Evolutionary conservation across 23 tunicate genomes (phyloP).

Genomic region (Ascidia mentula): DNA sequence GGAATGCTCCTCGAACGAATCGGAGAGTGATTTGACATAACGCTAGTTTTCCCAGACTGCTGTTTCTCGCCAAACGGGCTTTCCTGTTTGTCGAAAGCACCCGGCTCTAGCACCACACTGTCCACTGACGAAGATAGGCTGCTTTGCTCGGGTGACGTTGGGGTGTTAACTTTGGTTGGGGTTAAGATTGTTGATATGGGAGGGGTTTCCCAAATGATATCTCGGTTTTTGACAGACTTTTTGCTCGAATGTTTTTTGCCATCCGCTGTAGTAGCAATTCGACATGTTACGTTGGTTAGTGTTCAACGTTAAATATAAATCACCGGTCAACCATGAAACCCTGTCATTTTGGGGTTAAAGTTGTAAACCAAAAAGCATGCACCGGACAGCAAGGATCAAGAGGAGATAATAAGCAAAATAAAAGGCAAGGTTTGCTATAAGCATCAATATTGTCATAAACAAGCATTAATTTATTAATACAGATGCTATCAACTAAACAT

Average conservation of each 20-base stretch:
- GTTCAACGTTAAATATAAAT: neutral
- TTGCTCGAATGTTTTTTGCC: neutral
- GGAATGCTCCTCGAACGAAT: neutral
- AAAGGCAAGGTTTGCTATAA: neutral
- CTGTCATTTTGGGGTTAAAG: neutral
- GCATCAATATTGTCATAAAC: neutral
- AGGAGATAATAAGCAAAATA: neutral
- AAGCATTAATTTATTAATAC: neutral
- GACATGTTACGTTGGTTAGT: conserved; percentile 1
- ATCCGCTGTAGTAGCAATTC: neutral
- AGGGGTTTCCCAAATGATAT: conserved; percentile 23
- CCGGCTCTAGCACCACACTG: neutral
- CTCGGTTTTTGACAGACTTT: neutral
- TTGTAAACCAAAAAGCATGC: neutral
- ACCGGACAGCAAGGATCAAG: neutral
- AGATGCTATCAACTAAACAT: neutral
- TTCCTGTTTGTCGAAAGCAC: neutral
- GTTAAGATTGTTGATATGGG: neutral
- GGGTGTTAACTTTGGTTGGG: conserved; percentile 22
- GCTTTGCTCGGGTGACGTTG: conserved; percentile 19
- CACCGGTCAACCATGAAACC: conserved; percentile 1
- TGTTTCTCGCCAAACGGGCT: neutral
- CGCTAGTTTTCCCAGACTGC: neutral
- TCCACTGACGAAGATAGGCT: neutral
- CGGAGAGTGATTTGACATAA: conserved; percentile 1